Evolutionary conservation across 2,113 vertebrate genomes (phyloP), one percentile per base, ranked within the genome.

Genomic region (Aphyosemion australe): DNA sequence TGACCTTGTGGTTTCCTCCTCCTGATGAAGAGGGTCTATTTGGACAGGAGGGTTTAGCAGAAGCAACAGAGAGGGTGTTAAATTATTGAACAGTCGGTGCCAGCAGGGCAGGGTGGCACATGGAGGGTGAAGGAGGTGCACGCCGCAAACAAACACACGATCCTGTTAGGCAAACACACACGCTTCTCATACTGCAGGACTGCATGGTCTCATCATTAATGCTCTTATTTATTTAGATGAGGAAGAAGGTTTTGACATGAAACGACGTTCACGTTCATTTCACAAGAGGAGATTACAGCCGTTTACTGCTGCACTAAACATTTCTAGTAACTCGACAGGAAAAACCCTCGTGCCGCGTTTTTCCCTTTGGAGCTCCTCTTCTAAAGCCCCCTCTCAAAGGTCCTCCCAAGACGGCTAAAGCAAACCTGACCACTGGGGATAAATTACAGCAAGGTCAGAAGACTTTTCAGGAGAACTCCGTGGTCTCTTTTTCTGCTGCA

Each of bases 21-120:
- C 62, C 71, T 7, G 45, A 43, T 66, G 31, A 61, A 74, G 54
- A n/a, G 46, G 72, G 66, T 75, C 73, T 84, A 83, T 79, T 83
- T 88, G 79, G 73, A 74, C 63, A 32, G 51, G 37, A 49, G 37
- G 51, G 34, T 64, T 83, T 65, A 69, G 65, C 39, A 64, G 61
- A 51, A 63, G 72, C 52, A 61, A 84, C 82, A 78, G 78, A 53
- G 49, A 48, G 21, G 65, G 58, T 69, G 65, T 76, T 84, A 65
- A 85, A 86, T 85, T 82, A 85, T 87, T 84, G 60, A 87, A 74
- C 65, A 72, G 65, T 51, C 41, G n/a, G 54, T 66, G 70, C 62
- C 56, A 73, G 75, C 73, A 67, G 59, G 69, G 63, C 76, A 61
- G 76, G 63, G 76, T 50, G 34, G 54, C 65, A 79, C 64, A 56